Conservation (phyloP, 1,140 invertebrate genomes). For the Neodiprion fabricii region DNA sequence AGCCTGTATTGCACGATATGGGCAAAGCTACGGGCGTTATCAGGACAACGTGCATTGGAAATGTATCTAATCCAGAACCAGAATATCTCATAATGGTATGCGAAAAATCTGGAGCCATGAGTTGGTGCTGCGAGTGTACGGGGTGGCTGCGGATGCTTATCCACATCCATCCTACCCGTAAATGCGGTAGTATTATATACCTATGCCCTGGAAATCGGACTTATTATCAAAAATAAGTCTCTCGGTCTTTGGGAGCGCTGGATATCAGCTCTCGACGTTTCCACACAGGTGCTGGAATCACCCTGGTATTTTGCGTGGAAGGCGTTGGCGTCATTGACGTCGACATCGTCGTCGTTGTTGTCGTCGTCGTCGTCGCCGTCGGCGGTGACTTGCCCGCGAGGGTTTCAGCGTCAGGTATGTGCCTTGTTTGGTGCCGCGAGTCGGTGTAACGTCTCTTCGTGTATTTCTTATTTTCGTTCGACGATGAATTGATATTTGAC, state of each 20-base stretch:
- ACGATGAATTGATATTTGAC: conserved; percentile 33
- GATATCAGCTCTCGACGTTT: conserved; percentile 83
- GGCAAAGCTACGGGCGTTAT: too few relatives aligned
- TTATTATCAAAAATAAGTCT: conserved; percentile 43
- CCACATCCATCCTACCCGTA: too few relatives aligned
- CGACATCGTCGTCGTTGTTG: conserved; percentile 8
- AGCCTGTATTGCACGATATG: too few relatives aligned
- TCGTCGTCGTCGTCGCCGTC: conserved; percentile 33
- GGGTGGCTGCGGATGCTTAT: too few relatives aligned
- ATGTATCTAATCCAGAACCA: too few relatives aligned
- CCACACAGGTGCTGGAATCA: conserved; percentile 67
- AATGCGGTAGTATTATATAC: too few relatives aligned
- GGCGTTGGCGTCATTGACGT: background rate
- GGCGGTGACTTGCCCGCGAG: conserved; percentile 45
- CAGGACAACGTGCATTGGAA: too few relatives aligned
- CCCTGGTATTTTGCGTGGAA: conserved; percentile 48
- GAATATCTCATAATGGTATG: too few relatives aligned
- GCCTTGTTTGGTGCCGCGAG: conserved; percentile 67
- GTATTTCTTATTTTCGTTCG: conserved; percentile 67
- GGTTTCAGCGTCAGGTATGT: conserved; percentile 66
- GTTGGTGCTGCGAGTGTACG: too few relatives aligned
- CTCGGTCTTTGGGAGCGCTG: conserved; percentile 68
- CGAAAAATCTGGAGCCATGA: too few relatives aligned
- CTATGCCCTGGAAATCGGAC: too few relatives aligned
- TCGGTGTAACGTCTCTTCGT: conserved; percentile 69